Base-by-base conservation (phyloP, 2,888 invertebrate species). In the Trissonchulus sp. region DNA sequence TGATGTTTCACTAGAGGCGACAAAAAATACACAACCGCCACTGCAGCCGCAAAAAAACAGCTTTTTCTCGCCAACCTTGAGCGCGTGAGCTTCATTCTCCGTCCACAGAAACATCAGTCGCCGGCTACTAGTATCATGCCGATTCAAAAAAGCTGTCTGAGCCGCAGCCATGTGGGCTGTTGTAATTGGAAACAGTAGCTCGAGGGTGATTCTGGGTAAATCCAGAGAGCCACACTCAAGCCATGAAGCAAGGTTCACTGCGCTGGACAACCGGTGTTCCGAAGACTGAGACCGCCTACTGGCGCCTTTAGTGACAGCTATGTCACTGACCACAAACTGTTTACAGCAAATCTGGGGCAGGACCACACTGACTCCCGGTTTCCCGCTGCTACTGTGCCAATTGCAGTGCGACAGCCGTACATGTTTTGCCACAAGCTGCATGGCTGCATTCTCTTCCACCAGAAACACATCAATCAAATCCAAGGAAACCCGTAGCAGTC, bases 101-200 rank as follows among this genome's bases (percentile, higher is more conserved):
- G 92, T 90, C 97, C 97, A 98, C 35, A 99, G 86, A 84, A 99
- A 98, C 93, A 94, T 95, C 48, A 99, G 87, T 76, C 95, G 89
- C 83, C 92, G 93, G 0, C 90, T 90, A 79, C 90, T 89, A 33
- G 90, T 90, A 86, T 99, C 98, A 81, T 88, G 88, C 2, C 82
- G 78, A 76, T 83, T 83, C 23, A 88, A 81, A 80, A 88, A 88
- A 15, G 77, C 77, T 3, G 73, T 33, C 1, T 80, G 76, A 15
- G 77, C 79, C 34, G 78, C 77, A n/a, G n/a, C n/a, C n/a, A n/a
- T n/a, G n/a, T n/a, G n/a, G n/a, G n/a, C n/a, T n/a, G n/a, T n/a
- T n/a, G n/a, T n/a, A n/a, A n/a, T n/a, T n/a, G n/a, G n/a, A n/a
- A n/a, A n/a, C 36, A 31, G n/a, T n/a, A 63, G 31, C 3, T n/a